These are phyloP conservation scores for Gasteruption jaculator DNA, from an alignment of 2,888 invertebrate species.

Conservation along the genomic window DNA sequence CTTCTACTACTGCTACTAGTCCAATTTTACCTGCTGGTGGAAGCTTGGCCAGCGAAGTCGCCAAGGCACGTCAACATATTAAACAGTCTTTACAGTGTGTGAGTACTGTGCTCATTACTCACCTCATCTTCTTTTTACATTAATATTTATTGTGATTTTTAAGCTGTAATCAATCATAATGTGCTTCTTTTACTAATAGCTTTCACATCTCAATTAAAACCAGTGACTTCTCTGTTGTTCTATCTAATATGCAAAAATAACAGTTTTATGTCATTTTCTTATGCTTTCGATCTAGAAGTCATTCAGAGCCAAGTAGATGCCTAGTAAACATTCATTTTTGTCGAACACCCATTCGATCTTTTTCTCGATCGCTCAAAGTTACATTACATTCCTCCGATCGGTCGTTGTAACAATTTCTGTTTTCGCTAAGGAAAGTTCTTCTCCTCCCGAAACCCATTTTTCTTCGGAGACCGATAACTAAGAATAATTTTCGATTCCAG, in stretches of 20 bases:
- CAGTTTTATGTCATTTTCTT: no score
- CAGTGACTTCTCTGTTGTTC: neutral
- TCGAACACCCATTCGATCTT: no score
- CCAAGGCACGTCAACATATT: conserved; percentile 82
- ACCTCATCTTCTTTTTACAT: conserved; percentile 27
- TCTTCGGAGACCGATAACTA: neutral
- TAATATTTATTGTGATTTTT: conserved; percentile 17
- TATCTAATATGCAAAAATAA: neutral
- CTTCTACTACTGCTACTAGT: no score
- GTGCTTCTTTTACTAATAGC: neutral
- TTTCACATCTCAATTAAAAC: neutral
- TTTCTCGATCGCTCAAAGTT: no score
- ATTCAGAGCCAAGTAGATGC: no score
- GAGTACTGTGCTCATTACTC: conserved; percentile 46
- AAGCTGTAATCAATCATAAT: neutral
- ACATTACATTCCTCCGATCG: no score
- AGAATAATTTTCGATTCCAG: conserved; percentile 50
- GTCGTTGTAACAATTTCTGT: no score
- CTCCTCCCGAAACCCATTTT: neutral
- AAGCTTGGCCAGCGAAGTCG: conserved; percentile 75
- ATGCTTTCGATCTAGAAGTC: no score
- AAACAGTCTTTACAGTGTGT: conserved; percentile 57
- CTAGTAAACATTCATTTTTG: no score
- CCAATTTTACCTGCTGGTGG: conserved; percentile 40
- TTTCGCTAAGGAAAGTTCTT: neutral